phyloP scores from a whole-genome alignment of 2,888 invertebrate genomes.

The Drosophila maculinotata region DNA sequence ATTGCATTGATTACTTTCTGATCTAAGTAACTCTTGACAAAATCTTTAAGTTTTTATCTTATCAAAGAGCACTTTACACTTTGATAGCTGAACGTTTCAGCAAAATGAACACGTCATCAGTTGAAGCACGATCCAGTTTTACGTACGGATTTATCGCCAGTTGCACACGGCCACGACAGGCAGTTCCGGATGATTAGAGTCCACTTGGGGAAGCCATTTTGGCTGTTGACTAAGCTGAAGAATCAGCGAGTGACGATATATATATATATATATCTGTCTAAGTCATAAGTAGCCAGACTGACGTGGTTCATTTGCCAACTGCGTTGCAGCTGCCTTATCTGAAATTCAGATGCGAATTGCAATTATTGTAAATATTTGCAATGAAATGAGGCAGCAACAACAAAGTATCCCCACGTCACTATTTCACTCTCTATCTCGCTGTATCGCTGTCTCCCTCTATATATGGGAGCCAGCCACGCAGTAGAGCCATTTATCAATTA shows the following conservation, averaged over 20 bases:
- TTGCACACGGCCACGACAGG: slow-evolving; percentile 56
- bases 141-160: slow-evolving; percentile 27
- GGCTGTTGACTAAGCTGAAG: slow-evolving; percentile 51
- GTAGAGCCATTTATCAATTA: slow-evolving; percentile 75
- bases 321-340: slow-evolving; percentile 63
- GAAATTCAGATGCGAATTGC: slow-evolving; percentile 28
- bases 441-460: slow-evolving; percentile 2
- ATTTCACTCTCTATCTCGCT: background rate
- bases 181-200: slow-evolving; percentile 40
- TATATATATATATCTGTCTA: background rate
- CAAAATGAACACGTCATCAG: slow-evolving; percentile 24
- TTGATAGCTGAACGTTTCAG: background rate
- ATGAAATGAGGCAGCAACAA: slow-evolving; percentile 10
- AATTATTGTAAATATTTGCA: slow-evolving; percentile 38
- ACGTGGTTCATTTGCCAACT: slow-evolving; percentile 32
- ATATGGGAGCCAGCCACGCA: slow-evolving; percentile 63
- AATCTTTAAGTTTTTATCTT: slow-evolving; percentile 25
- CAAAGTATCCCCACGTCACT: slow-evolving; percentile 6
- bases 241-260: slow-evolving; percentile 3
- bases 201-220: slow-evolving; percentile 53
- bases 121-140: too few relatives aligned
- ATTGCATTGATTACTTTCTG: slow-evolving; percentile 11
- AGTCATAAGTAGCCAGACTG: slow-evolving; percentile 23
- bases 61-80: slow-evolving; percentile 20
- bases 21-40: slow-evolving; percentile 5